Base-by-base conservation (phyloP, 1,140 invertebrate species). In the Drosophila aff. region DNA sequence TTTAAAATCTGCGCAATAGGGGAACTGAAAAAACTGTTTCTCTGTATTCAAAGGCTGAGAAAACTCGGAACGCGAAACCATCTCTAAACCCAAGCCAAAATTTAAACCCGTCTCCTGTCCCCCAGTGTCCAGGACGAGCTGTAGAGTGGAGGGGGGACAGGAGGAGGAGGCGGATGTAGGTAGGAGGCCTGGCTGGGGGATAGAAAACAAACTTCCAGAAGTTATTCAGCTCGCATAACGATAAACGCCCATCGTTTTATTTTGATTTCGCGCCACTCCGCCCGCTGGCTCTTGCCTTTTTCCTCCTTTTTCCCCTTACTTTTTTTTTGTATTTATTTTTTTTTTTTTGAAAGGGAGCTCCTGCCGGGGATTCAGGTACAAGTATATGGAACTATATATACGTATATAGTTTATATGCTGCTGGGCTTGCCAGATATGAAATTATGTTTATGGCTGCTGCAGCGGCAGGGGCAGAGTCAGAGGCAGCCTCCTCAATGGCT, bases 171-270 rank as follows among this genome's bases (percentile, higher is more conserved):
- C 4, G 36, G 36, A 36, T 10, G 26, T 1, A 1, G 9, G 13
- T 3, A 8, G 28, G n/a, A 13, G 49, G 10, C n/a, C 26, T 6
- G 28, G 53, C 21, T 26, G n/a, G 67, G 38, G 72, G 52, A 60
- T 58, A 89, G 81, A 87, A 87, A 89, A 81, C 84, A 83, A 87
- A 87, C 84, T 87, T 87, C 84, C 84, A 87, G 84, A 87, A 87
- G 84, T 87, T 87, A 89, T 87, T 87, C 84, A 84, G 84, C 82
- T 87, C 84, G 84, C 84, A 87, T 87, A 89, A 89, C 84, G 81
- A 89, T 87, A 87, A 87, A 87, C 84, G 84, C 84, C 84, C 84
- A 87, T 83, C 83, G 83, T 77, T 87, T 87, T 87, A 87, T 87
- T 86, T 86, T 86, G 83, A 86, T 86, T 76, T 82, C 71, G 60